phyloP scores from a whole-genome alignment of 2,888 invertebrate genomes.

The Pimpla rufipes region DNA sequence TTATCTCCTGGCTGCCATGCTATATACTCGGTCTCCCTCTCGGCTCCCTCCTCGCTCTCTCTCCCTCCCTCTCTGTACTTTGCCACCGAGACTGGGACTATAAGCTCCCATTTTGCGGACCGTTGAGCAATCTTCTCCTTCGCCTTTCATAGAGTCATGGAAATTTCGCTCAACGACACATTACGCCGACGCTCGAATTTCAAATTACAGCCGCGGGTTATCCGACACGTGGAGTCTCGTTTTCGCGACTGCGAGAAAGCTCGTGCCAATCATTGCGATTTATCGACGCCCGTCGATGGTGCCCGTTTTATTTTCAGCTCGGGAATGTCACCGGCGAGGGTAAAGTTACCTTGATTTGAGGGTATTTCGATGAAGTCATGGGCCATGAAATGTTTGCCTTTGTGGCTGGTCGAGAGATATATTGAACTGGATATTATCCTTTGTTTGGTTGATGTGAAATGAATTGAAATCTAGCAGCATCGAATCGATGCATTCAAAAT shows the following conservation, averaged over 20 bases:
- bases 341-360: too few relatives aligned
- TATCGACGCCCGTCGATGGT: background rate
- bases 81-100: background rate
- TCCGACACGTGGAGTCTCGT: background rate
- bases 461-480: too few relatives aligned
- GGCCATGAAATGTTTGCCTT: too few relatives aligned
- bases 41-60: slow-evolving; percentile 3
- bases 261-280: background rate
- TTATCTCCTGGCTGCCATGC: slow-evolving; percentile 47
- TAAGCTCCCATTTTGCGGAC: slow-evolving; percentile 45
- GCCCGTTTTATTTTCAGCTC: background rate
- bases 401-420: too few relatives aligned
- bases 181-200: background rate
- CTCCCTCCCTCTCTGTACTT: slow-evolving; percentile 7
- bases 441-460: too few relatives aligned
- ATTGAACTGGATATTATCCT: too few relatives aligned
- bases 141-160: slow-evolving; percentile 11
- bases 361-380: too few relatives aligned
- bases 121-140: slow-evolving; percentile 42
- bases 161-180: slow-evolving; percentile 27
- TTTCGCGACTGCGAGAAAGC: background rate
- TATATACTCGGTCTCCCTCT: slow-evolving; percentile 32
- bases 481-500: too few relatives aligned
- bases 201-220: background rate
- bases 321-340: too few relatives aligned